A percentile compares a stretch with the other conserved stretches of the same genome.
These are phyloP conservation scores for Pyrgilauda ruficollis DNA, from an alignment of 2,113 vertebrate species.

Conservation along the genomic window DNA sequence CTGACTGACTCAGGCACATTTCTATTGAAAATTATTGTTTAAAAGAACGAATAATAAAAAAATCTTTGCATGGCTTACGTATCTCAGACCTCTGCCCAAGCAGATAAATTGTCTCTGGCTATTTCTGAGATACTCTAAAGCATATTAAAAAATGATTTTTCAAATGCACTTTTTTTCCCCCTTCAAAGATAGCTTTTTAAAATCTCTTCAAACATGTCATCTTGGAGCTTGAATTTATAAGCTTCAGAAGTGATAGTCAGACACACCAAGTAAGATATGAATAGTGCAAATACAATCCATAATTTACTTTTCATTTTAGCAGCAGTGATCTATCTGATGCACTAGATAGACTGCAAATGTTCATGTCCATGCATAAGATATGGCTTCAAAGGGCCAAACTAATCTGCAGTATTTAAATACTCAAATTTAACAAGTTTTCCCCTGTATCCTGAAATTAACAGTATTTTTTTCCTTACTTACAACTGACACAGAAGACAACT, in stretches of 20 bases:
- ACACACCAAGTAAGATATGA: background rate
- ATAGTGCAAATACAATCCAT: background rate
- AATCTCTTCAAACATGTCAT: conserved; percentile 39
- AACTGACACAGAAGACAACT: background rate
- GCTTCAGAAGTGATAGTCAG: background rate
- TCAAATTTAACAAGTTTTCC: background rate
- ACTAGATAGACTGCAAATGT: background rate
- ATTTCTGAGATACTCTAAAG: background rate
- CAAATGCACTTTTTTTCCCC: background rate
- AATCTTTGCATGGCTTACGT: background rate
- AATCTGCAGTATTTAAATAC: background rate
- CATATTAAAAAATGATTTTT: conserved; percentile 5
- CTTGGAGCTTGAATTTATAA: background rate
- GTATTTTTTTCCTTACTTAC: background rate
- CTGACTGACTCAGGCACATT: background rate
- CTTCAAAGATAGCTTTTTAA: conserved; percentile 16
- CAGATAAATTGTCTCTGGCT: conserved; percentile 25
- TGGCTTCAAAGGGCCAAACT: background rate
- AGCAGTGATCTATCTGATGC: background rate
- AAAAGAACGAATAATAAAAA: background rate
- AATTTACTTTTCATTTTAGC: conserved; percentile 14
- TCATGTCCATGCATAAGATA: background rate
- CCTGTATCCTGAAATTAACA: background rate
- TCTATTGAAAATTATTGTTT: background rate
- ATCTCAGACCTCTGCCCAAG: conserved; percentile 8